Conservation (phyloP, 2,888 invertebrate species). For the Calliopum simillimum region DNA sequence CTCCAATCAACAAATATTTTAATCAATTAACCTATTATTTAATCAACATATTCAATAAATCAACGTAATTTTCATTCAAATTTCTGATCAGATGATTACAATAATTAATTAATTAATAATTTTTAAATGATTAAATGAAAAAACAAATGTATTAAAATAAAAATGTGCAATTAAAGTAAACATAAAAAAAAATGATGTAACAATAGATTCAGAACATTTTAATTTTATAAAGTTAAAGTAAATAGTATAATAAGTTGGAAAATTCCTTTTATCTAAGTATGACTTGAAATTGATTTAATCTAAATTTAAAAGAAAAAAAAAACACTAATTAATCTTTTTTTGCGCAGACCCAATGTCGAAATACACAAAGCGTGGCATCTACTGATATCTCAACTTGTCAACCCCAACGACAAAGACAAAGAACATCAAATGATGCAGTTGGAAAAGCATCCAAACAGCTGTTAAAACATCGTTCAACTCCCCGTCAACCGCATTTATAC, state of each 20-base stretch:
- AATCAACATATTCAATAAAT: constrained; percentile 21
- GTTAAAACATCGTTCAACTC: background rate
- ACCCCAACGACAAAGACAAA: background rate
- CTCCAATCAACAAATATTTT: constrained; percentile 22
- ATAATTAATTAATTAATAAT: too few species aligned
- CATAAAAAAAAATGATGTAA: too few species aligned
- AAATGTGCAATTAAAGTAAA: too few species aligned
- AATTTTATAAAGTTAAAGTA: too few species aligned
- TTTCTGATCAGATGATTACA: background rate
- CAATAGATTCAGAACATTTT: too few species aligned
- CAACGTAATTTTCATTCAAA: constrained; percentile 4
- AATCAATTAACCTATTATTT: constrained; percentile 28
- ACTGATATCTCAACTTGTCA: background rate
- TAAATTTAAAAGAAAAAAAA: background rate
- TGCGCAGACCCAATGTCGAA: background rate
- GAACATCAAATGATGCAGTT: background rate
- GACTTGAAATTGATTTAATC: background rate
- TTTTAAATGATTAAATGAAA: too few species aligned
- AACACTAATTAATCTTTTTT: constrained; percentile 4
- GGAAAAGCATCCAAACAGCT: background rate
- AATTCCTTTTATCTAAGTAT: too few species aligned
- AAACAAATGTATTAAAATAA: too few species aligned
- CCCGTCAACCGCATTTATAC: constrained; percentile 26
- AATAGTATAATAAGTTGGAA: too few species aligned
- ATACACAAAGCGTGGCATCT: too few species aligned